A percentile compares a stretch with the other conserved stretches of the same genome.
Evolutionary conservation across 2,888 invertebrate genomes (phyloP).

Genomic region (Stegophylla sp.): DNA sequence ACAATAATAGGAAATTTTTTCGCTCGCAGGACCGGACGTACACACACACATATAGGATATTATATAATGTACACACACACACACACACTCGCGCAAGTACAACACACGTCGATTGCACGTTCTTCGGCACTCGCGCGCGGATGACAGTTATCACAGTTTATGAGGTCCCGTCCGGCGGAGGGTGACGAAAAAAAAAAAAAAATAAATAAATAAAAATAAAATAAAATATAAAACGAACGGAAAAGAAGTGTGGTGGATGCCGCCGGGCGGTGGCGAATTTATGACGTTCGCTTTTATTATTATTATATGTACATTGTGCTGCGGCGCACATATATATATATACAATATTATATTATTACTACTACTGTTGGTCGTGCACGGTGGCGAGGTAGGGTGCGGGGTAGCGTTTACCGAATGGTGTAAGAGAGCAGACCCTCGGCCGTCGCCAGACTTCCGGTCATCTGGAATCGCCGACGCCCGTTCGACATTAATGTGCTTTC

Average conservation of each 20-base stretch:
- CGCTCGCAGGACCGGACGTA: not conserved
- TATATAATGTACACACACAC: not conserved
- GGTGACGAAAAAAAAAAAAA: slow-evolving; percentile 37
- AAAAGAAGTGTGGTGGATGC: slow-evolving; percentile 50
- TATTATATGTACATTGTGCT: not conserved
- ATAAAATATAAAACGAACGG: slow-evolving; percentile 30
- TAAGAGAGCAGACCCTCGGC: slow-evolving; percentile 18
- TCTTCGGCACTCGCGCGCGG: too few relatives aligned
- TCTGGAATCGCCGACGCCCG: slow-evolving; percentile 57
- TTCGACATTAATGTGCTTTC: slow-evolving; percentile 55
- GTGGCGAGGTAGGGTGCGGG: too few relatives aligned
- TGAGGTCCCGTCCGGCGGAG: slow-evolving; percentile 36
- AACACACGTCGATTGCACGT: slow-evolving; percentile 8
- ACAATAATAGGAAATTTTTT: not conserved
- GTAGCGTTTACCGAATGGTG: not conserved
- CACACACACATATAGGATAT: not conserved
- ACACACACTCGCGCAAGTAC: too few relatives aligned
- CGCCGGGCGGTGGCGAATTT: slow-evolving; percentile 52
- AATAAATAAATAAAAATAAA: slow-evolving; percentile 23
- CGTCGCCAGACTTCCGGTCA: slow-evolving; percentile 53
- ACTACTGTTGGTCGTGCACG: not conserved
- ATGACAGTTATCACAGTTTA: slow-evolving; percentile 58
- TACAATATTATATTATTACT: slow-evolving; percentile 7
- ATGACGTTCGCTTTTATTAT: slow-evolving; percentile 56
- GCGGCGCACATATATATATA: too few relatives aligned